Base-by-base conservation (phyloP, 1,140 invertebrate genomes). In the Reticulitermes speratus region DNA sequence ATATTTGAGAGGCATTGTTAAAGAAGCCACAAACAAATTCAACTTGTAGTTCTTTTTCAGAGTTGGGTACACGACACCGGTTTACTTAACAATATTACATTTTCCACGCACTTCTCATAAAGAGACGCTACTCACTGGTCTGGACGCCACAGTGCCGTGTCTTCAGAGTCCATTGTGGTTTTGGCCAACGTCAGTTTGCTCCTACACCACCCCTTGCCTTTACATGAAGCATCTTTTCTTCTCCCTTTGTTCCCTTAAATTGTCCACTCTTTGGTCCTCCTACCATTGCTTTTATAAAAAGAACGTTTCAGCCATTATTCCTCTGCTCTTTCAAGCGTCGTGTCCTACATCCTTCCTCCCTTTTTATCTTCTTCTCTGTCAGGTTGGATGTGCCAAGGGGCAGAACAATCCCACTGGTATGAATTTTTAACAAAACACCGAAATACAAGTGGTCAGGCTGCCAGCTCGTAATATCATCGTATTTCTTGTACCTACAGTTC, bases 381-480 rank as follows among this genome's bases (percentile, higher is more conserved):
- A 21, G 65, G 65, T 30, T 75, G 7, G 65, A 16, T 30, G 65
- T 75, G 65, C n/a, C 7, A 75, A 75, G n/a, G 8, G 65, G 16
- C 25, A 75, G 25, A 75, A 75, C 11, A 75, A 75, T 25, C 52
- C 52, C 25, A 75, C 65, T 75, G 25, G 7, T 30, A 30, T 75
- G 65, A 75, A 75, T 75, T 75, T 75, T 75, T 75, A 75, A 75
- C 65, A 75, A 25, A 75, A 75, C 65, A 75, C 65, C 65, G 65
- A 75, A 30, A 25, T 11, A 75, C 65, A 75, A 30, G 25, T 30
- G 25, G 65, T 75, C 25, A 75, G n/a, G n/a, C n/a, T 30, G 65
- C 0, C n/a, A 19, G 25, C n/a, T 30, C 65, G n/a, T 30, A 75
- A 75, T 75, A 75, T 30, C 65, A 69, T 69, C n/a, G 19, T 65